Evolutionary conservation across 1,140 invertebrate species (phyloP).

Genomic region (honey bee (Apis mellifera)): Amel_HAv3.1 CM009941.2:15939001-15939500

Average conservation of each 20-base stretch:
- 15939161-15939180: constrained; percentile 73
- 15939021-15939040: constrained; percentile 88
- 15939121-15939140: constrained; percentile 74
- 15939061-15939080: constrained; percentile 48
- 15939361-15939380: constrained; percentile 3
- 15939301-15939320: background rate
- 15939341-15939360: background rate
- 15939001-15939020: constrained; percentile 82
- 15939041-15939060: constrained; percentile 86
- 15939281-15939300: background rate
- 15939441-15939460: constrained; percentile 17
- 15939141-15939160: constrained; percentile 76
- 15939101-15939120: background rate
- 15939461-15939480: background rate
- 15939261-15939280: background rate
- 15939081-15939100: background rate
- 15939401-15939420: background rate
- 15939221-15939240: background rate
- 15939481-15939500: background rate
- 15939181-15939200: too few species aligned
- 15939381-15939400: constrained; percentile 7
- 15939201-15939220: constrained; percentile 1
- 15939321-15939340: background rate
- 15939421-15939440: constrained; percentile 1
- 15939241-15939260: background rate